phyloP scores from a whole-genome alignment of 1,140 invertebrate genomes.

The Listronotus bonariensis region DNA sequence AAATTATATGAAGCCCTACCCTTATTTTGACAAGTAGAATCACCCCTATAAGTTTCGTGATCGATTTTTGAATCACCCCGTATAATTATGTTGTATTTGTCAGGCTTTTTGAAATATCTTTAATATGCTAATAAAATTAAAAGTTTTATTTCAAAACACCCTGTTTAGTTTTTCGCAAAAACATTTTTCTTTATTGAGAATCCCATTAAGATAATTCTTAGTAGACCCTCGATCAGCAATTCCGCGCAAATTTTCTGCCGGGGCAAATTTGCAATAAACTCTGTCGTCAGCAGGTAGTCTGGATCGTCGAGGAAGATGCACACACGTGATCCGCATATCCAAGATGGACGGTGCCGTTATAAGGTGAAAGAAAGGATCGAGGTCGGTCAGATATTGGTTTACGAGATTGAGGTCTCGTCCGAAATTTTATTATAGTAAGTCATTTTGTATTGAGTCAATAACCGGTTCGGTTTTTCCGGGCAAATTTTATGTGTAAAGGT shows the following conservation, averaged over 20 bases:
- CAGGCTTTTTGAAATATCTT: too few relatives aligned
- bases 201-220: neutral
- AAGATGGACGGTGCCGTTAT: neutral
- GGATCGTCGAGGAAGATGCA: conserved; percentile 19
- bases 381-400: conserved; percentile 20
- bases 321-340: conserved; percentile 26
- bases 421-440: conserved; percentile 8
- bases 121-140: too few relatives aligned
- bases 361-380: neutral
- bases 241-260: conserved; percentile 6
- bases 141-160: too few relatives aligned
- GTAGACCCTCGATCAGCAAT: conserved; percentile 12
- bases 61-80: too few relatives aligned
- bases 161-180: too few relatives aligned
- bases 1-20: too few relatives aligned
- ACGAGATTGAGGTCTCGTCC: conserved; percentile 6
- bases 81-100: too few relatives aligned
- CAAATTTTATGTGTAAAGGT: neutral
- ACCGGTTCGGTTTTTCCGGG: neutral
- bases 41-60: too few relatives aligned
- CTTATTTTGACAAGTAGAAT: too few relatives aligned
- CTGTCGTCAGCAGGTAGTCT: conserved; percentile 18
- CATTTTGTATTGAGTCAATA: conserved; percentile 14
- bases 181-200: neutral
- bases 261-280: conserved; percentile 30